Evolutionary conservation across 2,888 invertebrate genomes (phyloP), one percentile per base, ranked within the genome.

Genomic region (Tethea ocularis): DNA sequence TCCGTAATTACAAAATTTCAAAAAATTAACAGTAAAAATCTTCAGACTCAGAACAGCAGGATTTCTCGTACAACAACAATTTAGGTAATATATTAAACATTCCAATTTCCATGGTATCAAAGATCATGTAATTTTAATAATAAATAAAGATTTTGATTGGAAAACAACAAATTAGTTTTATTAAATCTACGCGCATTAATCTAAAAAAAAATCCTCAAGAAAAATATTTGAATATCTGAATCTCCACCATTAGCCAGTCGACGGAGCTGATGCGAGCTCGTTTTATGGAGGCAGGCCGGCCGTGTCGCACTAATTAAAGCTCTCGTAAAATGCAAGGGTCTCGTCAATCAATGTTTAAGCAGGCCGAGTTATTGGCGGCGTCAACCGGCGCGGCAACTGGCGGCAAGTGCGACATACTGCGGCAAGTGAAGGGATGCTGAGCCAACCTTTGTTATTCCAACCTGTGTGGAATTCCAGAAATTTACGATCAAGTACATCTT

Each of bases 331-430:
- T 74, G 75, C 74, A 78, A 83, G 83, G 84, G 83, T 77, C 80
- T 80, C 87, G 88, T 90, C 91, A 89, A 91, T 90, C 89, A 88
- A 83, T 77, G 79, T 77, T 77, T 80, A 82, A 82, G 79, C 81
- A 79, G 77, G 72, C 74, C 82, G 85, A 86, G 78, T 86, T 85
- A 89, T 86, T 76, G 83, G 71, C 70, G 76, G 82, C 77, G 80
- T 75, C 76, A 77, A 66, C 67, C 54, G 53, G 17, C 29, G 61
- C 61, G 69, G 61, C 57, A 61, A 62, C 61, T 56, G 56, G 58
- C 61, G 57, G 62, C 62, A 64, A 70, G 64, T 64, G 66, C 58
- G 61, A 56, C 57, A 62, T 61, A 63, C 51, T 67, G 63, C 57
- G 58, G 58, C 60, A 41, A 36, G 59, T 62, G 64, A 64, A 62